These are phyloP conservation scores for Diuraphis noxia DNA, from an alignment of 1,140 invertebrate species.

Conservation along the genomic window DNA sequence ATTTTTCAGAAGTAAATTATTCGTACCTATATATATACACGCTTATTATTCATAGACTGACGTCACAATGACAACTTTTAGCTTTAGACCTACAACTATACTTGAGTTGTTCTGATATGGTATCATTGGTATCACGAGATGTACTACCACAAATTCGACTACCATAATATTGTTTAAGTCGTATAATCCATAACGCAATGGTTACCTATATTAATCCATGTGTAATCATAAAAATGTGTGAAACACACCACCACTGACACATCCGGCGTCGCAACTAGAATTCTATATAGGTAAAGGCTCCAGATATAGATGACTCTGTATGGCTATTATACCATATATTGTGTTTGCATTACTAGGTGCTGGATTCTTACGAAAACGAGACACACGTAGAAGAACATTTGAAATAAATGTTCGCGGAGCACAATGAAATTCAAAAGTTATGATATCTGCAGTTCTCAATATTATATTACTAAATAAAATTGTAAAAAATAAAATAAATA, in stretches of 20 bases:
- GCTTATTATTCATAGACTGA: neutral
- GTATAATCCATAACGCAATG: neutral
- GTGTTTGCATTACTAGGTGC: too few species aligned
- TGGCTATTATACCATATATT: neutral
- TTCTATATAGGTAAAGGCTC: neutral
- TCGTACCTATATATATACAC: neutral
- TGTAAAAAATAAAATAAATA: neutral
- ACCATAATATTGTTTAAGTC: neutral
- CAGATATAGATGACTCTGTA: neutral
- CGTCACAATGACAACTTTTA: neutral
- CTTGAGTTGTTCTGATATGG: too few species aligned
- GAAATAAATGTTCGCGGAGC: neutral
- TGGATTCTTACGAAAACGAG: neutral
- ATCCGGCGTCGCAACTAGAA: neutral
- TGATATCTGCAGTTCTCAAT: too few species aligned
- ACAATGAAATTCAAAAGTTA: neutral
- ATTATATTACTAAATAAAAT: too few species aligned
- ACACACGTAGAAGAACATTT: neutral
- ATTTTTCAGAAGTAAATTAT: neutral
- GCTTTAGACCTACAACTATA: neutral
- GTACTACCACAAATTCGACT: neutral
- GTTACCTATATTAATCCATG: neutral
- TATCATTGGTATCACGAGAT: neutral
- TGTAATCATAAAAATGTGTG: neutral
- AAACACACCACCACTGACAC: neutral